phyloP scores from a whole-genome alignment of 2,888 invertebrate species.

The Catocala sponsa region DNA sequence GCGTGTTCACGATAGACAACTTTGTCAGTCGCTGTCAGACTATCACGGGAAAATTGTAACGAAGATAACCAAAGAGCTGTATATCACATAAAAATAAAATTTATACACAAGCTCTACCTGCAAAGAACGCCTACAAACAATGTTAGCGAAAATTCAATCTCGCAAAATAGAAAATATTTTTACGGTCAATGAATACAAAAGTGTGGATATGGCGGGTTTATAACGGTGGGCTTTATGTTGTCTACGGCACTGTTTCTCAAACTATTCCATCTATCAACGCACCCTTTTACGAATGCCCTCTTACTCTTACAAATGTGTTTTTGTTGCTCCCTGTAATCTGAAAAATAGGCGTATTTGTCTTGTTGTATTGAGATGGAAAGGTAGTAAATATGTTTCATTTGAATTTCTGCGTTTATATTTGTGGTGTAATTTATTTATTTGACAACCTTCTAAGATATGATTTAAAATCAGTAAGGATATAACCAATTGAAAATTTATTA shows the following conservation, averaged over 20 bases:
- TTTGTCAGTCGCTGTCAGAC: conserved; percentile 52
- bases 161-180: conserved; percentile 84
- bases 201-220: conserved; percentile 69
- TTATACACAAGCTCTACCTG: conserved; percentile 68
- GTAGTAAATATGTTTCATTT: too few species aligned
- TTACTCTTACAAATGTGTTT: conserved; percentile 2
- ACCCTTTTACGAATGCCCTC: conserved; percentile 22
- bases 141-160: conserved; percentile 84
- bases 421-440: too few species aligned
- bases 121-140: conserved; percentile 77
- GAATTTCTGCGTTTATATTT: too few species aligned
- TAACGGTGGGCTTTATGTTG: conserved; percentile 63
- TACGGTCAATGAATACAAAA: conserved; percentile 85
- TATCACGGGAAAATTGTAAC: conserved; percentile 53
- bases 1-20: conserved; percentile 34
- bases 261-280: conserved; percentile 30
- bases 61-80: conserved; percentile 55
- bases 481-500: too few species aligned
- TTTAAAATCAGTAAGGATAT: too few species aligned
- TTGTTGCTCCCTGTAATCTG: not conserved
- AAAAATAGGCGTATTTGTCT: not conserved
- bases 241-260: conserved; percentile 54
- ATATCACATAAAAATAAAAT: conserved; percentile 70
- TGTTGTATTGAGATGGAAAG: not conserved
- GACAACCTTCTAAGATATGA: too few species aligned